A percentile compares a stretch with the other conserved stretches of the same genome.
phyloP scores from a whole-genome alignment of 2,888 invertebrate species.

The Aphodius granarius region DNA sequence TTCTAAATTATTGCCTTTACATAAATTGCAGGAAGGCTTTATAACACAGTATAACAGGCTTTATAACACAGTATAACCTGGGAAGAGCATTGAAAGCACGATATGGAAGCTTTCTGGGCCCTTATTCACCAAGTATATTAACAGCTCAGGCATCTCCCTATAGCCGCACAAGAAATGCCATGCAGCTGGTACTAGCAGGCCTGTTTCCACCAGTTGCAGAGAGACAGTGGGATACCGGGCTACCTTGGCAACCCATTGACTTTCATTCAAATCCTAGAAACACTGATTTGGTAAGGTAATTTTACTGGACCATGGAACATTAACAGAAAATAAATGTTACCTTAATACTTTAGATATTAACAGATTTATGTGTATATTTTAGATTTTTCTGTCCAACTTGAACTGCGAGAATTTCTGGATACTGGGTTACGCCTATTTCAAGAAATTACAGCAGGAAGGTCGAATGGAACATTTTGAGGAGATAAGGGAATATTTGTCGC shows the following conservation, averaged over 20 bases:
- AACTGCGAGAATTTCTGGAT: constrained; percentile 18
- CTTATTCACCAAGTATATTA: constrained; percentile 60
- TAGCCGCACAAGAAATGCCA: constrained; percentile 70
- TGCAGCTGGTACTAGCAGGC: constrained; percentile 64
- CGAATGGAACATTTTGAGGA: constrained; percentile 17
- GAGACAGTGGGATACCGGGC: constrained; percentile 44
- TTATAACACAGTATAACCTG: constrained; percentile 60
- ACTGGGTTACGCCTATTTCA: not conserved
- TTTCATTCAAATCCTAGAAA: constrained; percentile 14
- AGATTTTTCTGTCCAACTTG: constrained; percentile 15
- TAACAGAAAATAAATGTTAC: no score
- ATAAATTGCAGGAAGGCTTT: constrained; percentile 59
- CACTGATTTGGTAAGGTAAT: constrained; percentile 20
- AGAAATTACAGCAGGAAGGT: constrained; percentile 3
- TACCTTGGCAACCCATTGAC: constrained; percentile 26
- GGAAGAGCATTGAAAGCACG: constrained; percentile 63
- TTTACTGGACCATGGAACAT: not conserved
- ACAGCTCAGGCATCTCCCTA: constrained; percentile 67
- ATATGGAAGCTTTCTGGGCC: constrained; percentile 61
- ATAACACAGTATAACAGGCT: constrained; percentile 62
- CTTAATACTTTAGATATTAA: not conserved
- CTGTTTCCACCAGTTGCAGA: constrained; percentile 62
- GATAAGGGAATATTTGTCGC: constrained; percentile 18
- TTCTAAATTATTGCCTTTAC: not conserved
- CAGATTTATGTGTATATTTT: not conserved